Base-by-base conservation (phyloP, 2,797 vertebrate genomes). In the Peromyscus aztecus region DNA sequence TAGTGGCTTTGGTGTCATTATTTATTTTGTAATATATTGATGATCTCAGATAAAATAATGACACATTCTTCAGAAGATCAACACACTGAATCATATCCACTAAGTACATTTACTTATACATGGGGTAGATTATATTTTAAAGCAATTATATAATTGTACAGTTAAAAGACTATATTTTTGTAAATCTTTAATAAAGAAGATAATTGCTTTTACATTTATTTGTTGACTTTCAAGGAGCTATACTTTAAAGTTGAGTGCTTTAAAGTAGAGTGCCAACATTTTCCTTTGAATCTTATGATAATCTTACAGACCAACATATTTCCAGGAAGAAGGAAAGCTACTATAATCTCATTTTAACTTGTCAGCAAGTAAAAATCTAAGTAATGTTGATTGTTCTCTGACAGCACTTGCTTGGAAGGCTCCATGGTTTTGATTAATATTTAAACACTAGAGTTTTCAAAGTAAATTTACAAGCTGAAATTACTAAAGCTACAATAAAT, bases 361-460 rank as follows among this genome's bases (percentile, higher is more conserved):
- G 84, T 95, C 80, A 96, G 89, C 31, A 82, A 92, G 82, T 91
- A 87, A 96, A 97, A 96, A 37, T 94, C 86, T 96, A 95, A 97
- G 95, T 90, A 91, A 91, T 86, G 96, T 93, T 97, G 96, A 94
- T 96, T 94, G 97, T 97, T 96, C 80, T 96, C 86, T 96, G 97
- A 96, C 89, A 96, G 67, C 65, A 84, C 40, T 97, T 96, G 55
- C 89, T 96, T 92, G 49, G 89, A 96, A 96, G 57, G 1, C 92
- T 88, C 65, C 43, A 92, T 46, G 65, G 89, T 57, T 95, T 94
- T 96, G 83, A 95, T 97, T 97, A 97, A 97, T 98, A 96, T 95
- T 98, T 97, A 95, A 97, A 94, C 76, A 94, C n/a, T 27, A 90
- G n/a, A 76, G 46, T 37, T 97, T 97, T 95, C 94, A 93, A 94